Evolutionary conservation across 2,797 vertebrate genomes (phyloP), one percentile per base, ranked within the genome.

Genomic region (Sebastes steindachneri): DNA sequence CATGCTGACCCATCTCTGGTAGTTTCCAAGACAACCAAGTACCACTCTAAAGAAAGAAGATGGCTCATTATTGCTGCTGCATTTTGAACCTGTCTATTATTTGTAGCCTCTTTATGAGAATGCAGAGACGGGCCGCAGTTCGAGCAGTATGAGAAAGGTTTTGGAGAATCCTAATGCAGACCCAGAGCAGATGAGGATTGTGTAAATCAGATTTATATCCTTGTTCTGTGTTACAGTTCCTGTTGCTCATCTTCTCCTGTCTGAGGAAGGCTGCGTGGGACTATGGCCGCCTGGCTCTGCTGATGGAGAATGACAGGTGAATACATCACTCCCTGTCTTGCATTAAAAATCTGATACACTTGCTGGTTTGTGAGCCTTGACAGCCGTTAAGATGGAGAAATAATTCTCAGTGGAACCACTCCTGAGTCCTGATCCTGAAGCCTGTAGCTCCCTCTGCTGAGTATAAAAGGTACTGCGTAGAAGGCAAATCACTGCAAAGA

Each of bases 251-350:
- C 73, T 99, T 99, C 88, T 99, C 98, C 60, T 99, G 98, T 88
- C 95, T 99, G 92, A 97, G 98, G 91, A 99, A 99, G 92, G 98
- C 98, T 0, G 98, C 98, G 1, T 99, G 98, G 98, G 98, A 99
- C 92, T 99, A 99, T 0, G 98, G 98, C 17, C 98, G 98, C 64
- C 94, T 99, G 91, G 98, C 97, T 3, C 93, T 99, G 87, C 96
- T 99, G 68, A 97, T 99, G 95, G 97, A 98, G 88, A 99, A 99
- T 63, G 98, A 99, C 93, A 99, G 98, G 93, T 94, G 80, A 88
- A 80, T 75, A 55, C 59, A 59, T 75, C 41, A 58, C 17, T 48
- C 17, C 15, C 45, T 17, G 45, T 48, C 45, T 48, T 48, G 45
- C 64, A 51, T 17, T 15, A 7, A 76, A 63, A 55, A 53, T 63